These are phyloP conservation scores for Thamnophis sirtalis DNA, from an alignment of 2,113 vertebrate genomes.

Conservation along the genomic window DNA sequence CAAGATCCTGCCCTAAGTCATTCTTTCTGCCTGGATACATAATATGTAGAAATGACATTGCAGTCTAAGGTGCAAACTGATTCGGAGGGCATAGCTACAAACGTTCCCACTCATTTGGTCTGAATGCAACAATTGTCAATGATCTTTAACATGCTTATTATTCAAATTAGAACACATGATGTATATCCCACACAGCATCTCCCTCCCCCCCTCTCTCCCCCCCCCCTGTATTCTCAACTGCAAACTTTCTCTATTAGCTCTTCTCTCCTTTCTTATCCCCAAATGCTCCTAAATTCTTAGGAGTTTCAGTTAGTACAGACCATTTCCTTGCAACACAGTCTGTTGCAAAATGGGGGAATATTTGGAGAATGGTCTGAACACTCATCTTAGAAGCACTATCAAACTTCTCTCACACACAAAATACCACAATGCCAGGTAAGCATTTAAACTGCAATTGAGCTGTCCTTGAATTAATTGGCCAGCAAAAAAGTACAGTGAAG, in stretches of 20 bases:
- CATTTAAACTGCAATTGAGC: conserved; percentile 22
- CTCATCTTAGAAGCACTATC: background rate
- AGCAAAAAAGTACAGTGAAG: background rate
- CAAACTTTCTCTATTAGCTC: conserved; percentile 32
- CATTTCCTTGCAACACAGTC: conserved; percentile 21
- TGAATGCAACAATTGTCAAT: conserved; percentile 67
- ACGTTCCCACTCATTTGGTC: conserved; percentile 57
- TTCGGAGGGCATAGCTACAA: conserved; percentile 52
- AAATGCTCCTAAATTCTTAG: conserved; percentile 24
- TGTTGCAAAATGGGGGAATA: conserved; percentile 31
- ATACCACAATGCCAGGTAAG: conserved; percentile 35
- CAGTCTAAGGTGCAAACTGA: conserved; percentile 15
- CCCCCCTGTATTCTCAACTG: conserved; percentile 47
- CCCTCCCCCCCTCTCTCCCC: too few species aligned
- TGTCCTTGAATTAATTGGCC: background rate
- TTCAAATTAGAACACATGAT: conserved; percentile 61
- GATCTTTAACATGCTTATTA: conserved; percentile 64
- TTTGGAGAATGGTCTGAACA: conserved; percentile 24
- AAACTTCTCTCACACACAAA: background rate
- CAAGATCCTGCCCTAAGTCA: background rate
- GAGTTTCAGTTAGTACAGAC: conserved; percentile 13
- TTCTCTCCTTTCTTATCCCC: conserved; percentile 5
- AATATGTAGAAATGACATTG: background rate
- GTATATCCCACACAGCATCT: conserved; percentile 59
- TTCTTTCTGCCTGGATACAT: background rate